phyloP scores from a whole-genome alignment of 37 sponge, comb jelly and placozoan species.

The Dysidea cf. avara region DNA sequence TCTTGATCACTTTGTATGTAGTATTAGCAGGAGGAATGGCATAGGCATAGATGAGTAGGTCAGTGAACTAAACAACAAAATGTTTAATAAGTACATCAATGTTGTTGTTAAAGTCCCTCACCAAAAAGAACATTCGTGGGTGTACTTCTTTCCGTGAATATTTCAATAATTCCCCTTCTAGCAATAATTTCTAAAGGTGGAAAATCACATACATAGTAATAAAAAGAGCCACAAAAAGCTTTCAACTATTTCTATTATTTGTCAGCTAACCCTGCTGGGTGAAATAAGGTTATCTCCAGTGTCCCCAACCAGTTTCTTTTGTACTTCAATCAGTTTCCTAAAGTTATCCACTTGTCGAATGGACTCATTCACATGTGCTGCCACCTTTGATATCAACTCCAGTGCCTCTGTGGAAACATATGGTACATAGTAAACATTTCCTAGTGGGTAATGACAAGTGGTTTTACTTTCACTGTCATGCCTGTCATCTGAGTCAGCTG shows the following conservation, averaged over 20 bases:
- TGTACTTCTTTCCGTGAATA: slow-evolving; percentile 73
- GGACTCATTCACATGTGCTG: slow-evolving; percentile 82
- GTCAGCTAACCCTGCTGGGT: slow-evolving; percentile 60
- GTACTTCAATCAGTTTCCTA: slow-evolving; percentile 67
- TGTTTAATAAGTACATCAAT: too few species aligned
- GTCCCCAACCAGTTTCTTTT: slow-evolving; percentile 79
- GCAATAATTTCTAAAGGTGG: slow-evolving; percentile 55
- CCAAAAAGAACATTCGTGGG: slow-evolving; percentile 76
- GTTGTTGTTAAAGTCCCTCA: slow-evolving; percentile 30
- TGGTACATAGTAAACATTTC: too few species aligned
- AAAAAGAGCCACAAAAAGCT: too few species aligned
- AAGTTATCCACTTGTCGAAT: slow-evolving; percentile 81
- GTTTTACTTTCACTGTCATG: slow-evolving; percentile 63
- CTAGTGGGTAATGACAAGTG: too few species aligned
- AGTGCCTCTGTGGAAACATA: slow-evolving; percentile 53
- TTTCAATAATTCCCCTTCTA: slow-evolving; percentile 76
- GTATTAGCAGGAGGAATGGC: slow-evolving; percentile 62
- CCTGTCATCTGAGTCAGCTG: slow-evolving; percentile 68
- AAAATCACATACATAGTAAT: too few species aligned
- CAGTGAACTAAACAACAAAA: slow-evolving; percentile 55
- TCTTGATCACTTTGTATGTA: slow-evolving; percentile 64
- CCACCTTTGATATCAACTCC: slow-evolving; percentile 58
- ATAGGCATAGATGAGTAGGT: slow-evolving; percentile 69
- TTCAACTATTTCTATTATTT: too few species aligned
- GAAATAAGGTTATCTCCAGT: slow-evolving; percentile 70